These are phyloP conservation scores for Chelonoidis abingdonii DNA, from an alignment of 2,113 vertebrate genomes.

Conservation along the genomic window DNA sequence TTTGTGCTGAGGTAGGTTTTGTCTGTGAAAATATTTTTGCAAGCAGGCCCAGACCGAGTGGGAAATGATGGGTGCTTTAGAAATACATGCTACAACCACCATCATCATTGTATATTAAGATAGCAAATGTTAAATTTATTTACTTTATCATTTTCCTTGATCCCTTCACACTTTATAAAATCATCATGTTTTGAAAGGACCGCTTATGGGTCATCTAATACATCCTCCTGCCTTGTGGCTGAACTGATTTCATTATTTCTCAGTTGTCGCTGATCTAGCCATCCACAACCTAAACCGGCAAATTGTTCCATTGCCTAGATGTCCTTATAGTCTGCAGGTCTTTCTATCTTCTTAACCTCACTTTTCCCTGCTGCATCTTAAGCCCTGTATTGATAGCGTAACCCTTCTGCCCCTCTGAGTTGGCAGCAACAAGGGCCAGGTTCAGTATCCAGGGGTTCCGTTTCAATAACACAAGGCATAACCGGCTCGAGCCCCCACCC, in stretches of 20 bases:
- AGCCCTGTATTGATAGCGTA: background rate
- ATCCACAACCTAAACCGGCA: background rate
- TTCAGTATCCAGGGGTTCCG: too few relatives aligned
- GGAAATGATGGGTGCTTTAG: background rate
- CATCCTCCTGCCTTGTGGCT: background rate
- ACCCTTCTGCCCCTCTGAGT: too few relatives aligned
- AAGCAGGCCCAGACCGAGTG: background rate
- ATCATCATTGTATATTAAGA: background rate
- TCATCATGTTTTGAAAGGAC: background rate
- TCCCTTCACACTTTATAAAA: background rate
- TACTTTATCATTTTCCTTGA: background rate
- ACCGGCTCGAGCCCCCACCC: too few relatives aligned
- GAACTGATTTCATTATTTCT: constrained; percentile 21
- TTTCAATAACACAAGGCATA: too few relatives aligned
- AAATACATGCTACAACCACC: background rate
- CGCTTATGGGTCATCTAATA: background rate
- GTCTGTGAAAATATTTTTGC: background rate
- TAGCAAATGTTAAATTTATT: background rate
- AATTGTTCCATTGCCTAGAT: background rate
- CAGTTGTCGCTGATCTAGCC: background rate
- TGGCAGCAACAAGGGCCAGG: too few relatives aligned
- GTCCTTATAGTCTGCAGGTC: background rate
- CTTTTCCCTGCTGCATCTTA: background rate
- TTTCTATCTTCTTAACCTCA: background rate
- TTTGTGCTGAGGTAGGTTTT: background rate